Conservation (phyloP, 2,797 vertebrate species). For the Poecilia picta region DNA sequence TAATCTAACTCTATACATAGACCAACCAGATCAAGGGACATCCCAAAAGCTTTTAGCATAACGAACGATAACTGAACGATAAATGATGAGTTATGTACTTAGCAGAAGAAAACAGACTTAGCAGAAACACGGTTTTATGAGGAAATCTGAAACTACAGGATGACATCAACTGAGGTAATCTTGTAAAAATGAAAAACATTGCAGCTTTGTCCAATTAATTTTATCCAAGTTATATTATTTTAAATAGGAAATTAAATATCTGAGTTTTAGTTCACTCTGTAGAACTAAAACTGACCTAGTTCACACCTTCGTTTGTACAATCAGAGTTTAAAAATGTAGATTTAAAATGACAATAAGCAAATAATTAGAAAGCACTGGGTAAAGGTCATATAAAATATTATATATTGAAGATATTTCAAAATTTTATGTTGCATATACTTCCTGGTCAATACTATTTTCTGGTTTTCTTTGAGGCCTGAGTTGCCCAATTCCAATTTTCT, state of each 20-base stretch:
- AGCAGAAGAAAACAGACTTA: background rate
- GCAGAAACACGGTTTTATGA: background rate
- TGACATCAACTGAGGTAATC: background rate
- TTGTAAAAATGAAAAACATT: background rate
- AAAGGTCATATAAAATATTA: background rate
- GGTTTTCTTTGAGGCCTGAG: background rate
- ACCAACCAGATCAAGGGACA: constrained; percentile 1
- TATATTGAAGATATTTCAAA: too few species aligned
- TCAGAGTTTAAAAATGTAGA: background rate
- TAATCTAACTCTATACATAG: constrained; percentile 22
- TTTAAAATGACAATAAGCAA: background rate
- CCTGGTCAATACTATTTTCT: background rate
- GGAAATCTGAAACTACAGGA: background rate
- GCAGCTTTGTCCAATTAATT: background rate
- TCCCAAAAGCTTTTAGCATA: background rate
- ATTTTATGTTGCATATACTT: background rate
- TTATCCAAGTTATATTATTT: background rate
- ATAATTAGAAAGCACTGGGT: background rate
- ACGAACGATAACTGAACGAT: background rate
- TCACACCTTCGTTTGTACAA: background rate
- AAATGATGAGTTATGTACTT: background rate
- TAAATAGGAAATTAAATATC: background rate
- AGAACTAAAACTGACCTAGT: background rate
- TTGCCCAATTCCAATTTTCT: background rate
- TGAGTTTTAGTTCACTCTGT: background rate